phyloP scores from a whole-genome alignment of 1,140 invertebrate species.

The Chymomyza costata region DNA sequence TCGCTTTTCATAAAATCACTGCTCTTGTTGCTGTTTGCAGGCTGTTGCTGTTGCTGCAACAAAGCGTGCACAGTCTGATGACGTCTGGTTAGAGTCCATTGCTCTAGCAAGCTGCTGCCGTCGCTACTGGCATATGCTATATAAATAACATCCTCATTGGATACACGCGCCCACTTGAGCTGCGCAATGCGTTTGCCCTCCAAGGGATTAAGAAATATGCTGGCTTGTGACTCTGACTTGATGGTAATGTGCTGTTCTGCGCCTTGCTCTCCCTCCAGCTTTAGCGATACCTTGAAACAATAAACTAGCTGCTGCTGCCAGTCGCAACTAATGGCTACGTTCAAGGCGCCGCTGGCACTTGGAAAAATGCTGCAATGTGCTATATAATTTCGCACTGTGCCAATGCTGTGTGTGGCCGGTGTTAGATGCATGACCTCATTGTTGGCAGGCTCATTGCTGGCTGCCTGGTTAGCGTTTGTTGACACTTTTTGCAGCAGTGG shows the following conservation, averaged over 20 bases:
- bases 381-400: conserved; percentile 83
- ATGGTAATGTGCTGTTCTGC: conserved; percentile 77
- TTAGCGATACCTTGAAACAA: conserved; percentile 79
- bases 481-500: conserved; percentile 60
- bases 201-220: conserved; percentile 83
- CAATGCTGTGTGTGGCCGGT: conserved; percentile 81
- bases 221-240: conserved; percentile 84
- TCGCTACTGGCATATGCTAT: conserved; percentile 81
- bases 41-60: conserved; percentile 70
- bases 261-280: conserved; percentile 42
- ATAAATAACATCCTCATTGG: conserved; percentile 88
- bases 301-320: conserved; percentile 82
- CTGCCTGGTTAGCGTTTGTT: too few species aligned
- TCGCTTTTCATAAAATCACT: conserved; percentile 76
- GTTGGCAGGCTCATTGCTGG: conserved; percentile 3
- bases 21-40: conserved; percentile 46
- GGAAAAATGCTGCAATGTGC: conserved; percentile 80
- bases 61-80: conserved; percentile 86
- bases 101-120: conserved; percentile 84
- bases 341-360: conserved; percentile 84
- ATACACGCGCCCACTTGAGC: conserved; percentile 87
- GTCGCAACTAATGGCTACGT: conserved; percentile 80
- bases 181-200: conserved; percentile 79
- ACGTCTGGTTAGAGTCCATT: conserved; percentile 91
- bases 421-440: conserved; percentile 71